Evolutionary conservation across 2,888 invertebrate genomes (phyloP).

Genomic region (Seira sanloemensis): DNA sequence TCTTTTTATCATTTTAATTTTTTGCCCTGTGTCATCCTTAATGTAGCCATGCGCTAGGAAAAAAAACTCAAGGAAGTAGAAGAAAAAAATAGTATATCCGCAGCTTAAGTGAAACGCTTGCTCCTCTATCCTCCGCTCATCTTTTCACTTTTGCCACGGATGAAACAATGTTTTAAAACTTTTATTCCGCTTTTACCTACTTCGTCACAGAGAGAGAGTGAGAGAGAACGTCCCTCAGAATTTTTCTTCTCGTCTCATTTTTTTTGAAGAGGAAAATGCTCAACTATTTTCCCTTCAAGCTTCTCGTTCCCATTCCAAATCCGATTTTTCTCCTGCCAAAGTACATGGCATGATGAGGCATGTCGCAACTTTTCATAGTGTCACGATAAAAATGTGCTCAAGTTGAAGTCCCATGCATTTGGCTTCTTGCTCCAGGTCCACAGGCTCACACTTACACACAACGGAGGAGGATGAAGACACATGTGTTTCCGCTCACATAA

Average conservation of each 20-base stretch:
- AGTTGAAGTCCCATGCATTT: neutral
- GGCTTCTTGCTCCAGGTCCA: neutral
- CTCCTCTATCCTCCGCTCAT: neutral
- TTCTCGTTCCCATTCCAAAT: slow-evolving; percentile 16
- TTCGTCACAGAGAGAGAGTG: too few species aligned
- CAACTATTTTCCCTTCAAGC: neutral
- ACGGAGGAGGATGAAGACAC: slow-evolving; percentile 10
- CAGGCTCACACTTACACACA: neutral
- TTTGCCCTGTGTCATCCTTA: neutral
- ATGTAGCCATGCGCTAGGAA: neutral
- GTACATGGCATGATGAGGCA: slow-evolving; percentile 50
- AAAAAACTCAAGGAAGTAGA: too few species aligned
- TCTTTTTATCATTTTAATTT: neutral
- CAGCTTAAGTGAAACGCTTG: too few species aligned
- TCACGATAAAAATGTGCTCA: slow-evolving; percentile 44
- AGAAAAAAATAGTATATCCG: too few species aligned
- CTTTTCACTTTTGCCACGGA: too few species aligned
- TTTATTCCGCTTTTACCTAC: too few species aligned
- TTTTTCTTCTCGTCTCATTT: too few species aligned
- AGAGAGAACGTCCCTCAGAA: too few species aligned
- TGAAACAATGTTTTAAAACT: too few species aligned
- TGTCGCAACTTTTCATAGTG: slow-evolving; percentile 61
- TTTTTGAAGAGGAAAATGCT: too few species aligned
- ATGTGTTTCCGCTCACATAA: slow-evolving; percentile 24
- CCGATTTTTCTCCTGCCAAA: slow-evolving; percentile 47